Evolutionary conservation across 2,113 vertebrate genomes (phyloP), one percentile per base, ranked within the genome.

Genomic region (Butorides virescens): DNA sequence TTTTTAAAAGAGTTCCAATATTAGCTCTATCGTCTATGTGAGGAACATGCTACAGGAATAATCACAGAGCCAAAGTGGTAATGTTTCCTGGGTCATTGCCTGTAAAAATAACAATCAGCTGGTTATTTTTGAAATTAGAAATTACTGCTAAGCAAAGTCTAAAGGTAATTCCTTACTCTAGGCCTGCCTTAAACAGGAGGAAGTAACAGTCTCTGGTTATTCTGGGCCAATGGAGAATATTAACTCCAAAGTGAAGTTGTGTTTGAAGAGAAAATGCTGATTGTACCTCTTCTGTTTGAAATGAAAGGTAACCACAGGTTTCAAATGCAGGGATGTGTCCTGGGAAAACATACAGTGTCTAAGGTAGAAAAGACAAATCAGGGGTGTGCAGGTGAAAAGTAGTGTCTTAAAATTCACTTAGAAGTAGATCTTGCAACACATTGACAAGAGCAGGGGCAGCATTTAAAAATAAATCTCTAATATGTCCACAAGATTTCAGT

Each of bases 1-100:
- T 88, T 97, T 96, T 96, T 58, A 71, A 96, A 93, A 71, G 52
- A 78, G 61, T 74, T 94, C 68, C 83, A 63, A 29, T 93, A 86
- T 71, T 78, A 91, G 34, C 76, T 90, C 68, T 82, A 61, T 78
- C 87, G 34, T 92, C 94, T 92, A n/a, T 11, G 12, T 71, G 74
- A 80, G 25, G 68, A 91, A 19, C 14, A 21, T 34, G 42, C 61
- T 63, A 39, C 25, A 59, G 61, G 37, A 72, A 65, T 65, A 94
- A 77, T 65, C 8, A 63, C 50, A 92, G 65, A 92, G 37, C 14
- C 13, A 29, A 74, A 81, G 12, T 26, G 12, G 7, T 29, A 67
- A 15, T 5, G 1, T 58, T 92, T 92, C 37, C 61, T 36, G 15
- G 27, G 15, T 55, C 36, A 49, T 61, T 88, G 19, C 10, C 26